These are phyloP conservation scores for Luffia ferchaultella DNA, from an alignment of 2,888 invertebrate genomes.

Conservation along the genomic window DNA sequence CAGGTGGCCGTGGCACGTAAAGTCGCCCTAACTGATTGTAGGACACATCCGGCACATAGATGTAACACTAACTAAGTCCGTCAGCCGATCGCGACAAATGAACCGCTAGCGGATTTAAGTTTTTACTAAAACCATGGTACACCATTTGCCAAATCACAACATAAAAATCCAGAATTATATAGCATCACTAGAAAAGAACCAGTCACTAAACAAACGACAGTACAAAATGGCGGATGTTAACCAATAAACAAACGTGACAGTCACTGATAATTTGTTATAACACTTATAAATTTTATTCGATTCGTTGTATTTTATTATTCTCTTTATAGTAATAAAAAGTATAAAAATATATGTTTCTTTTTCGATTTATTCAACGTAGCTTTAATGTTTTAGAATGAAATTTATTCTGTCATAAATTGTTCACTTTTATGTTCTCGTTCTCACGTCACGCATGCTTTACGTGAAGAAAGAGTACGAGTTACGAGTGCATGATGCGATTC, in stretches of 20 bases:
- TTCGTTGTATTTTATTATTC: no score
- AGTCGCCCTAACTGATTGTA: conserved; percentile 62
- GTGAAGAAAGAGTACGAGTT: no score
- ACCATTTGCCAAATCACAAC: conserved; percentile 47
- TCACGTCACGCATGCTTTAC: no score
- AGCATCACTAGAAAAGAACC: conserved; percentile 48
- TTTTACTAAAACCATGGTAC: conserved; percentile 59
- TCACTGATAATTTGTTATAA: conserved; percentile 47
- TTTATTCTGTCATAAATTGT: no score
- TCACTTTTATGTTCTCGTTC: no score
- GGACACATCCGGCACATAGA: conserved; percentile 64
- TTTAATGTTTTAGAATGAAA: no score
- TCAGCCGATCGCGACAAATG: not conserved
- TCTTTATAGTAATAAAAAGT: no score
- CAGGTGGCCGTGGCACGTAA: conserved; percentile 71
- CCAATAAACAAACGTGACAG: conserved; percentile 64
- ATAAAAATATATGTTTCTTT: no score
- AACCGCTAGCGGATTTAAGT: conserved; percentile 25
- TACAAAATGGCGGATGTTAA: conserved; percentile 67
- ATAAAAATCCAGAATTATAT: conserved; percentile 39
- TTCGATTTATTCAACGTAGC: no score
- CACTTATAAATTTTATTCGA: no score
- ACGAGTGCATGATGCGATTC: no score
- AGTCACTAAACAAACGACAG: conserved; percentile 65
- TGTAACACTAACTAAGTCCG: conserved; percentile 36